Evolutionary conservation across 2,888 invertebrate species (phyloP), one percentile per base, ranked within the genome.

Genomic region (Rambutsinella grinnellia): DNA sequence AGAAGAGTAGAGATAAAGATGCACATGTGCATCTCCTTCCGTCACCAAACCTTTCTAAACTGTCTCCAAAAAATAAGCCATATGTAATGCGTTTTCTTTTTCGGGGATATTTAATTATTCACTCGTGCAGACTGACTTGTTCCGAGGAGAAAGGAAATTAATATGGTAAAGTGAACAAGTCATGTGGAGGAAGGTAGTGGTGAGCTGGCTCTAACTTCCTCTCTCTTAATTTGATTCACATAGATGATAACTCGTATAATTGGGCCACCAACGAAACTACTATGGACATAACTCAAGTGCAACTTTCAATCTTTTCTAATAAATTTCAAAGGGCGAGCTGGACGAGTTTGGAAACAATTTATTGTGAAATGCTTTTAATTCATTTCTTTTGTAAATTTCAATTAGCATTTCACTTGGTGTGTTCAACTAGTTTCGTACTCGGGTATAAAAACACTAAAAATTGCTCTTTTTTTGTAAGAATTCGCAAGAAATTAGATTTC

Each of bases 201-300:
- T 46, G 61, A 1, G 26, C 15, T n/a, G 17, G 49, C 24, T 19
- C 28, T 17, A 67, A 44, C 61, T 74, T 61, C 60, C 60, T 66
- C 36, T 72, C 26, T 2, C 23, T 69, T 72, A 72, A 72, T 54
- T 66, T 49, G 66, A 74, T 74, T 44, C 58, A 53, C 53, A 47
- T 24, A 61, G 28, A 28, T 61, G 74, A 74, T 74, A 74, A 72
- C 58, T 17, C 8, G 15, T 58, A 60, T 74, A 74, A 74, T 74
- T 74, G 74, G 74, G 66, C 74, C 74, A 74, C 74, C 74, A 56
- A n/a, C n/a, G n/a, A n/a, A n/a, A n/a, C n/a, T n/a, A n/a, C n/a
- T n/a, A n/a, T n/a, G n/a, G n/a, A n/a, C n/a, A n/a, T n/a, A n/a
- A n/a, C n/a, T n/a, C n/a, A n/a, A n/a, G n/a, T n/a, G n/a, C n/a